A percentile compares a stretch with the other conserved stretches of the same genome.
Evolutionary conservation across 2,797 vertebrate genomes (phyloP).

Genomic region (Crocodylus rhombifer): DNA sequence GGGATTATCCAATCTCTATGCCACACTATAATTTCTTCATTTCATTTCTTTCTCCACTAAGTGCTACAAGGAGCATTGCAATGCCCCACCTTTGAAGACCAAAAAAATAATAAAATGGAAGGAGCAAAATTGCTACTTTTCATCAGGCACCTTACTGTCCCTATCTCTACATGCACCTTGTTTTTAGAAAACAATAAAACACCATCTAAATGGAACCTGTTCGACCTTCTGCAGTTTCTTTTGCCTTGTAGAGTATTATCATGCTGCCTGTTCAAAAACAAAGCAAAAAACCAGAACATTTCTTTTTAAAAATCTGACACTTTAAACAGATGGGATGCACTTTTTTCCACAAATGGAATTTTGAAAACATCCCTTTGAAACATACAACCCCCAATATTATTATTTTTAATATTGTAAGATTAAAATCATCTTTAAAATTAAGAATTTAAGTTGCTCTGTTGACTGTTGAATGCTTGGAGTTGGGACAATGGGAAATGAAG

Average conservation of each 20-base stretch:
- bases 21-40: neutral
- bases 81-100: neutral
- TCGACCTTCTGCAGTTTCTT: neutral
- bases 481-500: constrained; percentile 44
- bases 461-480: constrained; percentile 24
- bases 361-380: neutral
- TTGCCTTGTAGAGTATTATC: neutral
- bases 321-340: neutral
- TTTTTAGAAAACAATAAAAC: neutral
- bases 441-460: constrained; percentile 32
- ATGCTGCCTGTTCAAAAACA: no score
- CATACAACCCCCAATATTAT: no score
- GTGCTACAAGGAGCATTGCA: neutral
- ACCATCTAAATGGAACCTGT: neutral
- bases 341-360: neutral
- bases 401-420: no score
- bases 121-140: no score
- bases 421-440: constrained; percentile 23
- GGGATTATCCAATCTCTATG: neutral
- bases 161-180: no score
- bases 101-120: neutral
- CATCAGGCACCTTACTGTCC: no score
- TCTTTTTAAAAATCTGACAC: neutral
- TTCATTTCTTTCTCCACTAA: neutral
- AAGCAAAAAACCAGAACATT: no score